Base-by-base conservation (phyloP, 1,140 invertebrate genomes). In the Ips nitidus region DNA sequence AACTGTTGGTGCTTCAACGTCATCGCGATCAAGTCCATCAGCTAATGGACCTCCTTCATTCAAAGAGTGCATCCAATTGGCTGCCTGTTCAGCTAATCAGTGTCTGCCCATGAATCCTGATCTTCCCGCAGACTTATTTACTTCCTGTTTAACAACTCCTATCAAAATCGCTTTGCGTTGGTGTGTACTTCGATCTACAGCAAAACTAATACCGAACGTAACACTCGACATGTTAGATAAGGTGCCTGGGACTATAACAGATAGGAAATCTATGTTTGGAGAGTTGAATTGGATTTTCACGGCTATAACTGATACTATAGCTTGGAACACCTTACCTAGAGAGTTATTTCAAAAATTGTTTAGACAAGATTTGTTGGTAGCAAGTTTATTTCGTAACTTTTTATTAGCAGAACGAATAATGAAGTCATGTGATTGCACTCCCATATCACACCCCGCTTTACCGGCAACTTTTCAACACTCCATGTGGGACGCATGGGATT, bases 261-360 rank as follows among this genome's bases (percentile, higher is more conserved):
- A 99, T 84, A 86, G 98, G 43, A 87, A 95, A 75, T 98, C 98
- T 40, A 97, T 99, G 92, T 86, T 99, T 67, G 98, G 98, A 62
- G 97, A 99, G 84, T 84, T 99, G 52, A 99, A 99, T 84, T 99
- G 98, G 98, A 98, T 99, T 79, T 99, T 99, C 83, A 99, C 98
- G 43, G 98, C 98, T 4, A 98, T 99, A 63, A 99, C 98, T 2
- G 98, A 99, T 81, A 99, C 98, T n/a, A 99, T 99, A 79, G 98
- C 98, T 0, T 99, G 97, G 97, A 98, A 98, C 79, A 94, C 91
- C 52, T 84, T 99, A 69, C 94, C 95, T 8, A 86, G 88, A 85
- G 95, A 98, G 77, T 84, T 97, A 70, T 99, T 99, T 83, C 97
- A 99, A 83, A 94, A 92, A 79, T 83, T 99, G 65, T 99, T 99